Conservation (phyloP, 1,140 invertebrate genomes). For the Eubasilissa regina region DNA sequence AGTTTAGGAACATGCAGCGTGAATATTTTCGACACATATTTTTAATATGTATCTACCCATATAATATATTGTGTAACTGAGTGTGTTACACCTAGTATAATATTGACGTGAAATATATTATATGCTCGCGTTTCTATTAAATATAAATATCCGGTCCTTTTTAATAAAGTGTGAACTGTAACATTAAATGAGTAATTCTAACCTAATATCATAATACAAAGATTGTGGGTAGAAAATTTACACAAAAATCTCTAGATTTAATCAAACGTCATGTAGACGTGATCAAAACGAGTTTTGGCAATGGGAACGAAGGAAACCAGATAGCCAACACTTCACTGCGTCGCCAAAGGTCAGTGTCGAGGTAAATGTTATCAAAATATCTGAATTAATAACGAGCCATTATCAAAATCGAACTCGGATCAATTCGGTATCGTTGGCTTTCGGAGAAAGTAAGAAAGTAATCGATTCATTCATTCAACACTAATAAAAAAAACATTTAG, state of each 20-base stretch:
- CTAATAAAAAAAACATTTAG: too few relatives aligned
- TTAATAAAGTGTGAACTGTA: not conserved
- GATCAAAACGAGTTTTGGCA: slow-evolving; percentile 33
- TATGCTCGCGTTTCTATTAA: too few relatives aligned
- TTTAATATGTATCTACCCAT: too few relatives aligned
- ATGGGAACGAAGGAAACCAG: slow-evolving; percentile 3
- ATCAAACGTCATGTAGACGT: slow-evolving; percentile 20
- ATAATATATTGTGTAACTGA: too few relatives aligned
- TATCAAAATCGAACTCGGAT: not conserved
- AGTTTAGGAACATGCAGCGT: too few relatives aligned
- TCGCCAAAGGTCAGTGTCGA: slow-evolving; percentile 21
- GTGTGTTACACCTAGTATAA: too few relatives aligned
- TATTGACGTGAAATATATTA: too few relatives aligned
- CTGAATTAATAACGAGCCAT: slow-evolving; percentile 13
- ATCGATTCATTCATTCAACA: too few relatives aligned
- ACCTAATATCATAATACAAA: slow-evolving; percentile 3
- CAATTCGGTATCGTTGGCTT: not conserved
- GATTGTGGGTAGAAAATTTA: not conserved
- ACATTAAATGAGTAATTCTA: not conserved
- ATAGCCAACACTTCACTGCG: not conserved
- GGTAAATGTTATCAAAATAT: slow-evolving; percentile 31
- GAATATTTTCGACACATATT: too few relatives aligned
- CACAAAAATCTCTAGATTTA: not conserved
- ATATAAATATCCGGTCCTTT: not conserved
- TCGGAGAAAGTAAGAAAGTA: not conserved